Percentiles rank a stretch among this genome's conserved stretches.
These are phyloP conservation scores for Lophura nycthemera DNA, from an alignment of 2,113 vertebrate genomes.

Conservation along the genomic window DNA sequence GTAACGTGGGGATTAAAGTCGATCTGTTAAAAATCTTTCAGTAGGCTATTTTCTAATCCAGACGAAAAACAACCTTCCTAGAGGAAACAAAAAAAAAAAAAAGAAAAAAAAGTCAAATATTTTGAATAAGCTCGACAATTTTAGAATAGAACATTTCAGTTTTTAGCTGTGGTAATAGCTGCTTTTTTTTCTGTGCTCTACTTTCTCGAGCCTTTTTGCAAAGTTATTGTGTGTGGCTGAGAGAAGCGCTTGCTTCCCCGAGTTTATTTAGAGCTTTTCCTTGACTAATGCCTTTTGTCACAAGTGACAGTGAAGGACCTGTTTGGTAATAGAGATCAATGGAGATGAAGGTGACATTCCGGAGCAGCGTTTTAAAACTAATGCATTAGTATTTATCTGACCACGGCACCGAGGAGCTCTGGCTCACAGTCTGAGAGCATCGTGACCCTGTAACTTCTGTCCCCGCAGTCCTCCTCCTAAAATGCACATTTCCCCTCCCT, in stretches of 20 bases:
- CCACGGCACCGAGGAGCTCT: neutral
- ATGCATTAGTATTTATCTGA: constrained; percentile 14
- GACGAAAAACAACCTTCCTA: neutral
- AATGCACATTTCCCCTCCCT: neutral
- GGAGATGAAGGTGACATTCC: constrained; percentile 59
- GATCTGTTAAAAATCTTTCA: neutral
- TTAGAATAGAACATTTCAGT: constrained; percentile 17
- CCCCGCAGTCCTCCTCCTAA: neutral
- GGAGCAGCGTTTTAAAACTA: constrained; percentile 10
- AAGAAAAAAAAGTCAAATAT: neutral
- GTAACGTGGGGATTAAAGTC: neutral
- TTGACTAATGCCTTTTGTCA: constrained; percentile 68
- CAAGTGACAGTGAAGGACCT: constrained; percentile 45
- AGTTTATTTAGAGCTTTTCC: constrained; percentile 59
- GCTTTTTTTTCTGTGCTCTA: constrained; percentile 14
- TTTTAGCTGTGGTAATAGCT: neutral
- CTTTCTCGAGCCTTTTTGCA: neutral
- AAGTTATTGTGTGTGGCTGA: neutral
- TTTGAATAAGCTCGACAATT: neutral
- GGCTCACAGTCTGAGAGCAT: neutral
- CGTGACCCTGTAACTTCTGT: neutral
- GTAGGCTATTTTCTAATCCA: neutral
- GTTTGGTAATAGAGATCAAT: constrained; percentile 61
- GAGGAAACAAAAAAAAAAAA: neutral
- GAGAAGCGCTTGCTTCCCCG: constrained; percentile 22